Conservation (phyloP, 2,113 vertebrate genomes). For the Apodemus speciosus region DNA sequence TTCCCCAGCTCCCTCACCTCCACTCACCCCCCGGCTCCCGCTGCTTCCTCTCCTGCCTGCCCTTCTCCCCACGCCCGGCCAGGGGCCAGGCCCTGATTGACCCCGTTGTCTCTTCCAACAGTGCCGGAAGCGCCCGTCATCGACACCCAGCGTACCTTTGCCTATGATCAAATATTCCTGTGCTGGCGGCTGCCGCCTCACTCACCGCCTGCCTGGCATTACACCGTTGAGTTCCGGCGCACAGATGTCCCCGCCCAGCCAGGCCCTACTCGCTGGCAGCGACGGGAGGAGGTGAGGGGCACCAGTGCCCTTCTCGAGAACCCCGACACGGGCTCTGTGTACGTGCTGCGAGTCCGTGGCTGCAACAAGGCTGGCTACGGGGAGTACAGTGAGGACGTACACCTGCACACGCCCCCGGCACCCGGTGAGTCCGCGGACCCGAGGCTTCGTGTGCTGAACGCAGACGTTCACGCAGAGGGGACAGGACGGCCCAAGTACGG, state of each 20-base stretch:
- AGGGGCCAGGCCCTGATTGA: constrained; percentile 36
- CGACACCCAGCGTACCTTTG: constrained; percentile 96
- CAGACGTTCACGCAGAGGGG: background rate
- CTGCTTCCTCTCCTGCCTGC: constrained; percentile 67
- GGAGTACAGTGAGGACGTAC: constrained; percentile 97
- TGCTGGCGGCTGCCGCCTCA: constrained; percentile 97
- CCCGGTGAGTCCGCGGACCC: constrained; percentile 86
- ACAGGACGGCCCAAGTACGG: background rate
- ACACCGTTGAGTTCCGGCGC: constrained; percentile 94
- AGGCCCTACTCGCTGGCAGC: constrained; percentile 90
- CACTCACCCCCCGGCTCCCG: constrained; percentile 71
- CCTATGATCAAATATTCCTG: constrained; percentile 97
- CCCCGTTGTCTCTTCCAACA: constrained; percentile 79
- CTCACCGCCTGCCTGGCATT: constrained; percentile 96
- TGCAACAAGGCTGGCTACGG: constrained; percentile 97
- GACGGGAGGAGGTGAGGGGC: constrained; percentile 93
- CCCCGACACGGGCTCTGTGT: constrained; percentile 94
- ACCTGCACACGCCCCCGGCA: constrained; percentile 95
- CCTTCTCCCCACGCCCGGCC: constrained; percentile 35
- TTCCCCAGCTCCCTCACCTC: constrained; percentile 55
- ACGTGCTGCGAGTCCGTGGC: constrained; percentile 94
- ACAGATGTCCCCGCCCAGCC: constrained; percentile 87
- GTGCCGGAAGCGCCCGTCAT: constrained; percentile 95
- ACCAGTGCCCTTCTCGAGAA: constrained; percentile 93
- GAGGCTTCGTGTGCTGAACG: background rate